A percentile compares a stretch with the other conserved stretches of the same genome.
Conservation (phyloP, 2,888 invertebrate genomes). For the Dichetophora obliterata region DNA sequence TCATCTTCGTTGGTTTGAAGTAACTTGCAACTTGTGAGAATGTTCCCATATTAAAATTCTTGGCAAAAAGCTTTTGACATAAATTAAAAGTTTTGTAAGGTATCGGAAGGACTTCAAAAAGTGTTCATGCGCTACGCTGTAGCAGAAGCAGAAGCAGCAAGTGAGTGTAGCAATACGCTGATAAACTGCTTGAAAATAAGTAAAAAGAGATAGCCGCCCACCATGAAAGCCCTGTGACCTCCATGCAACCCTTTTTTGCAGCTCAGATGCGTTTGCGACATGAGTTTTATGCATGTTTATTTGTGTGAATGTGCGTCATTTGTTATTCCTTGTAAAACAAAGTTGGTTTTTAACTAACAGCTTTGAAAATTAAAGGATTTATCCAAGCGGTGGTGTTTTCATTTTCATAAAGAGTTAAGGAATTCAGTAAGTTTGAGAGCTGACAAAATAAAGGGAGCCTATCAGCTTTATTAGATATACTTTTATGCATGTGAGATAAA, state of each 20-base stretch:
- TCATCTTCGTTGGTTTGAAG: neutral
- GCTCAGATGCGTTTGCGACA: constrained; percentile 27
- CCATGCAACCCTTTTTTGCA: constrained; percentile 8
- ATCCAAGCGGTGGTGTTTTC: neutral
- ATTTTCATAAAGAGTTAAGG: neutral
- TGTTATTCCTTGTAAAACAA: constrained; percentile 55
- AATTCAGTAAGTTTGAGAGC: too few species aligned
- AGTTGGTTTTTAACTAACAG: constrained; percentile 38
- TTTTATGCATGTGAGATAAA: neutral
- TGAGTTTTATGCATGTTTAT: constrained; percentile 16
- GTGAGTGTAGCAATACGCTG: neutral
- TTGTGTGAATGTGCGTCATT: constrained; percentile 47
- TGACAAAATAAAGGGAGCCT: too few species aligned
- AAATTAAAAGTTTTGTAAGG: constrained; percentile 68
- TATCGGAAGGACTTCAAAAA: constrained; percentile 37
- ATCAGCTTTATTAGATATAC: neutral
- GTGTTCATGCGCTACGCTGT: neutral
- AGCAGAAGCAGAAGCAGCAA: neutral
- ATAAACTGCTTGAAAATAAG: neutral
- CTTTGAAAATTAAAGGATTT: constrained; percentile 48
- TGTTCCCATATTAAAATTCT: constrained; percentile 68
- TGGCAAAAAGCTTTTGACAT: constrained; percentile 68
- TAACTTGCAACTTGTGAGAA: constrained; percentile 52
- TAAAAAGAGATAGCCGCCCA: neutral
- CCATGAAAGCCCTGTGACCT: neutral